Evolutionary conservation across 2,888 invertebrate genomes (phyloP).

Genomic region (Gymnosoma rotundatum): DNA sequence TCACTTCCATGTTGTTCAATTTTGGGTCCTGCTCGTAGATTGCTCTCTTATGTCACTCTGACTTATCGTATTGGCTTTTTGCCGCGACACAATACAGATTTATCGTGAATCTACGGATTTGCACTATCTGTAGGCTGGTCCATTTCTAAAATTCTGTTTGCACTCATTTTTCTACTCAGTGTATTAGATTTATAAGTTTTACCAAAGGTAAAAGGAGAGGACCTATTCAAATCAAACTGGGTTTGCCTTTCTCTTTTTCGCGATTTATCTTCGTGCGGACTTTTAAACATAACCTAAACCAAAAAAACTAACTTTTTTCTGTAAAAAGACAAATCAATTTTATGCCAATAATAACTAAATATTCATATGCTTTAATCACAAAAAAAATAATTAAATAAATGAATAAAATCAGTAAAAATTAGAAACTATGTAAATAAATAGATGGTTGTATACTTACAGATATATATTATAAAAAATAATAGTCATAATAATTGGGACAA

Average conservation of each 20-base stretch:
- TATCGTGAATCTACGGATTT: not conserved
- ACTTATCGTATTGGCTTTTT: no score
- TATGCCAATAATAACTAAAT: no score
- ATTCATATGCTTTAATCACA: no score
- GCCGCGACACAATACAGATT: not conserved
- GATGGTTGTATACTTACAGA: no score
- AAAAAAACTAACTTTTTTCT: not conserved
- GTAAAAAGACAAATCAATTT: no score
- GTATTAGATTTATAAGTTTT: conserved; percentile 11
- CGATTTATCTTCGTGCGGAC: not conserved
- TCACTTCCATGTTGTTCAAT: not conserved
- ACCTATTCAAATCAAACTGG: not conserved
- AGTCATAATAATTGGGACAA: no score
- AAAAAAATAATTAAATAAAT: no score
- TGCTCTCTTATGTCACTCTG: no score
- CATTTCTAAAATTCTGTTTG: not conserved
- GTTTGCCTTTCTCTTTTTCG: not conserved
- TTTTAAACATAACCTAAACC: not conserved
- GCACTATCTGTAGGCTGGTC: not conserved
- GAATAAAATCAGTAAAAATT: no score
- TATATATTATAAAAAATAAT: no score
- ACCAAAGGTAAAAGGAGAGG: not conserved
- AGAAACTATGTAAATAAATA: no score
- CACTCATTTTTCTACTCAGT: not conserved
- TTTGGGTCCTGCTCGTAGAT: no score